Evolutionary conservation across 2,888 invertebrate genomes (phyloP), one percentile per base, ranked within the genome.

Genomic region (Protodeltote pygarga): DNA sequence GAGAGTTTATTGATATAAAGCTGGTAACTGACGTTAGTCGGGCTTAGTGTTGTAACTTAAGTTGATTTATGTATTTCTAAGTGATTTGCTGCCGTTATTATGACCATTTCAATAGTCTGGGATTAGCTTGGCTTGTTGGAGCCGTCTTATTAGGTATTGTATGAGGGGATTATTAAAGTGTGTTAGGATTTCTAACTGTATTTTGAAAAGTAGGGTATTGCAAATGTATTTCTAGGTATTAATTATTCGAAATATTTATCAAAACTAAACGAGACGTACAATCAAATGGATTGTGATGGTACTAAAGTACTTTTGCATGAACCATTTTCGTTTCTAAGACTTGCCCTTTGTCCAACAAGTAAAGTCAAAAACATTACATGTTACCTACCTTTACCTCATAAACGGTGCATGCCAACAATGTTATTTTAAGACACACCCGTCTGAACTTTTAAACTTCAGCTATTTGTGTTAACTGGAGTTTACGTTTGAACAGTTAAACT

Each of bases 401-500:
- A 1, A 4, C 11, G 27, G 33, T 21, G 9, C 23, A 13, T 15
- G 3, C 14, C 16, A 32, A 32, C 13, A 9, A 41, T 34, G 13
- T 27, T 46, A 64, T 45, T 54, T 59, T 23, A 20, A 34, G 14
- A 25, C 21, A 45, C n/a, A 11, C 33, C 14, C 13, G 37, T 27
- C 38, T 13, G 5, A 46, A 34, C 40, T 61, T 64, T 54, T 54
- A 40, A 48, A 46, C 46, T 35, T 16, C 16, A 50, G 29, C 31
- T 57, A 51, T 61, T 55, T 41, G 40, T 63, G 54, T 61, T 51
- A 68, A 57, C 57, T 35, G 28, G 8, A 57, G 57, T 61, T 53
- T 61, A 58, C 53, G 42, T 62, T 44, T 53, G 47, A 32, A 55
- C 38, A 42, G 48, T 51, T 49, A 47, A 69, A 60, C 59, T 69